Evolutionary conservation across 1,140 invertebrate genomes (phyloP), one percentile per base, ranked within the genome.

Genomic region (Pogonomyrmex barbatus): DNA sequence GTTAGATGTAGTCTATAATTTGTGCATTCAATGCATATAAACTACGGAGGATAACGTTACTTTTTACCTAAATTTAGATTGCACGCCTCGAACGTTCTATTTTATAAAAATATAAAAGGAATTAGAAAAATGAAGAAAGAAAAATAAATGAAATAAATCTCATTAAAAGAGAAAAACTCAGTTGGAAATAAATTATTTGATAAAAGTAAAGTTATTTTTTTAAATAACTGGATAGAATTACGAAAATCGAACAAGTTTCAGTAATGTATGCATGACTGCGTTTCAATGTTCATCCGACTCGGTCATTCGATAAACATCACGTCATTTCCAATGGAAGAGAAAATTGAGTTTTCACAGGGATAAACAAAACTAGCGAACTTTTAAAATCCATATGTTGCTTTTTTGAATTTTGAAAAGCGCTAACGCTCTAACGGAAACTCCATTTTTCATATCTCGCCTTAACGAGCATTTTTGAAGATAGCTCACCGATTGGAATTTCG

Each of bases 361-460:
- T 58, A 75, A 75, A 60, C 68, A 83, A 83, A 83, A 62, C 33
- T 45, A 33, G 54, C 54, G 39, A n/a, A 56, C n/a, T 83, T 83
- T 83, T 75, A 60, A 75, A 83, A 73, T 75, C 79, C 45, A 83
- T 83, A 75, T 73, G 79, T 60, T 73, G 24, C 24, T 60, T 54
- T 83, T 83, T 5, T 62, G 56, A 33, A 83, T 83, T 83, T 62
- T 83, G 54, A n/a, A 47, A 75, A 83, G 9, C 42, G 42, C 45
- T 75, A 83, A 9, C 42, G 42, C 45, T 75, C 54, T 75, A 47
- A 60, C 68, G 42, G 56, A 83, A 75, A 82, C 73, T 83, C 79
- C 67, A 83, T 83, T 83, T 83, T 83, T 83, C 54, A 75, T 75
- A 24, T 12, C 30, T 52, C 17, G 56, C 68, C 68, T 82, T 82